A percentile compares a stretch with the other conserved stretches of the same genome.
phyloP scores from a whole-genome alignment of 2,888 invertebrate genomes.

The Ametastegia equiseti region DNA sequence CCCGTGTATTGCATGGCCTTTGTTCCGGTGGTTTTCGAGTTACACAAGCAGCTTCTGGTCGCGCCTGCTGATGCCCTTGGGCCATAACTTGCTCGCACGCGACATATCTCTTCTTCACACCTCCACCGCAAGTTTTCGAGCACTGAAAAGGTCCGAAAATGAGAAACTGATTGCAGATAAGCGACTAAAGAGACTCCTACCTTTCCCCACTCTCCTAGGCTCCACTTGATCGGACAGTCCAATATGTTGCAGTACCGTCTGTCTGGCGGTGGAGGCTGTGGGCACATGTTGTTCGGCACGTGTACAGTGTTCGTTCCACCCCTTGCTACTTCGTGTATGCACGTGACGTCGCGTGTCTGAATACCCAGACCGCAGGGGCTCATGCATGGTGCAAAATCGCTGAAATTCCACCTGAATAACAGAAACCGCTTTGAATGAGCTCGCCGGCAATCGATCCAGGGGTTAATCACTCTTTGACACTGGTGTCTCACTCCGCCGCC shows the following conservation, averaged over 20 bases:
- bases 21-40: slow-evolving; percentile 86
- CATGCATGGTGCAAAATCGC: slow-evolving; percentile 93
- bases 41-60: slow-evolving; percentile 87
- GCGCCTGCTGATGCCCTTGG: slow-evolving; percentile 91
- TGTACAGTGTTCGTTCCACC: slow-evolving; percentile 93
- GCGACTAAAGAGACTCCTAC: slow-evolving; percentile 66
- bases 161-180: background rate
- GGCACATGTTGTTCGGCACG: slow-evolving; percentile 96
- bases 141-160: slow-evolving; percentile 78
- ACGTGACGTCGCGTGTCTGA: slow-evolving; percentile 92
- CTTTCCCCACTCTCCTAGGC: slow-evolving; percentile 90
- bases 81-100: slow-evolving; percentile 95
- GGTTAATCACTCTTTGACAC: background rate
- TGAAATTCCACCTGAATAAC: slow-evolving; percentile 87
- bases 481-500: background rate
- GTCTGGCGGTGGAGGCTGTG: slow-evolving; percentile 92
- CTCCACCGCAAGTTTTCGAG: slow-evolving; percentile 95
- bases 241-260: slow-evolving; percentile 94
- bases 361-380: slow-evolving; percentile 97
- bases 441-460: background rate
- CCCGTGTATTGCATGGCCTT: slow-evolving; percentile 91
- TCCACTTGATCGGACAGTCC: slow-evolving; percentile 96
- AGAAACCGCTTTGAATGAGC: slow-evolving; percentile 5
- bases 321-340: slow-evolving; percentile 91
- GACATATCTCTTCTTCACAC: slow-evolving; percentile 89